Conservation (phyloP, 2,113 vertebrate species). For the Tragelaphus buxtoni region DNA sequence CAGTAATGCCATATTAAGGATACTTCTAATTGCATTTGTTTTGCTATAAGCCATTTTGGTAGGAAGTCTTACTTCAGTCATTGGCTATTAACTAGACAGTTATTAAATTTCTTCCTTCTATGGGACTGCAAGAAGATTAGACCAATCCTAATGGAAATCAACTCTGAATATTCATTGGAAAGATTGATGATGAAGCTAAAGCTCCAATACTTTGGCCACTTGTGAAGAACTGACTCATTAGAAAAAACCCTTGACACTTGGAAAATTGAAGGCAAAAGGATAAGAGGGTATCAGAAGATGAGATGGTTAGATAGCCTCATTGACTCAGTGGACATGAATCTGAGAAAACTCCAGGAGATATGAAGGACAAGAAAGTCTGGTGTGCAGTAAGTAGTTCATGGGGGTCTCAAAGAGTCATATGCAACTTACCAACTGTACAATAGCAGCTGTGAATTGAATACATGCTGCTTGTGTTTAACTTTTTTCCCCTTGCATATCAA, state of each 20-base stretch:
- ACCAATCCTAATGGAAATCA: background rate
- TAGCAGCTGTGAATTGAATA: background rate
- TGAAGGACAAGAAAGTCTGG: background rate
- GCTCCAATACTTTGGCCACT: background rate
- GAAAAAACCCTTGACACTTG: background rate
- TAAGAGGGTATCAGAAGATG: background rate
- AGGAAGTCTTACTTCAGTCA: background rate
- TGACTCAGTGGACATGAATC: background rate
- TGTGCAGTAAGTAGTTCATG: background rate
- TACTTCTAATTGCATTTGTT: background rate
- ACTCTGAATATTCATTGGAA: background rate
- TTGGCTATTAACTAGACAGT: background rate
- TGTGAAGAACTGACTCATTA: background rate
- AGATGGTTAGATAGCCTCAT: background rate
- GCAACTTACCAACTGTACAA: background rate
- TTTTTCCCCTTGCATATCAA: background rate
- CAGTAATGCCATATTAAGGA: background rate
- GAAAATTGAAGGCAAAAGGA: background rate
- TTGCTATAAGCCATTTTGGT: background rate
- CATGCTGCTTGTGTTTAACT: background rate
- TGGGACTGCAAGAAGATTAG: background rate
- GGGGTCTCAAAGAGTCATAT: background rate
- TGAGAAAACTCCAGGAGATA: background rate
- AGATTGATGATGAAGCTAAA: background rate
- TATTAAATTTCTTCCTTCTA: background rate